Percentiles rank a stretch among this genome's conserved stretches.
Evolutionary conservation across 2,888 invertebrate species (phyloP).

Genomic region (Atrina japonica): DNA sequence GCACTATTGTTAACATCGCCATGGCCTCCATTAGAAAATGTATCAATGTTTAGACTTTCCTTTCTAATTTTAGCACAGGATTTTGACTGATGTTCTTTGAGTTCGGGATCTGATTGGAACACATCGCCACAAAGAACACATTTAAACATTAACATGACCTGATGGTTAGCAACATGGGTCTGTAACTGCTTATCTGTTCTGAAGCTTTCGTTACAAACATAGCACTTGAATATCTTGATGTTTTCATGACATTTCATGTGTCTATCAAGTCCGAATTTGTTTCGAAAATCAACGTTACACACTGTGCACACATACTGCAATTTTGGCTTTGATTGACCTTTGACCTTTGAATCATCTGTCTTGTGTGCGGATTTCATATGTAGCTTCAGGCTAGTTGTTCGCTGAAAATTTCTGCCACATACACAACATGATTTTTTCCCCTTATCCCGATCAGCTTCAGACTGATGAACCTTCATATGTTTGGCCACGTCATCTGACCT

Average conservation of each 20-base stretch:
- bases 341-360: too few species aligned
- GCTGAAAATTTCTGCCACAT: background rate
- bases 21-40: too few species aligned
- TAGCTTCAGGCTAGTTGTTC: background rate
- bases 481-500: background rate
- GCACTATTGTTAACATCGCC: too few species aligned
- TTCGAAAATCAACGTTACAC: slow-evolving; percentile 2
- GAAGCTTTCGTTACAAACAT: slow-evolving; percentile 12
- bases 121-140: slow-evolving; percentile 2
- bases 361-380: background rate
- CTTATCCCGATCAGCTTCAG: too few species aligned
- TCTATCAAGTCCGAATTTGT: background rate
- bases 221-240: slow-evolving; percentile 21
- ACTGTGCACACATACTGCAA: too few species aligned
- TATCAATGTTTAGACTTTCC: too few species aligned
- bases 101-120: background rate
- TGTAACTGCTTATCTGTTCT: slow-evolving; percentile 1
- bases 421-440: background rate
- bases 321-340: too few species aligned
- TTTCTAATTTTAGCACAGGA: too few species aligned
- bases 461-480: background rate
- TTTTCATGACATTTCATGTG: slow-evolving; percentile 16
- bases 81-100: too few species aligned
- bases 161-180: slow-evolving; percentile 5
- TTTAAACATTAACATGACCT: background rate